Conservation (phyloP, 2,888 invertebrate genomes). For the Desoria tigrina region DNA sequence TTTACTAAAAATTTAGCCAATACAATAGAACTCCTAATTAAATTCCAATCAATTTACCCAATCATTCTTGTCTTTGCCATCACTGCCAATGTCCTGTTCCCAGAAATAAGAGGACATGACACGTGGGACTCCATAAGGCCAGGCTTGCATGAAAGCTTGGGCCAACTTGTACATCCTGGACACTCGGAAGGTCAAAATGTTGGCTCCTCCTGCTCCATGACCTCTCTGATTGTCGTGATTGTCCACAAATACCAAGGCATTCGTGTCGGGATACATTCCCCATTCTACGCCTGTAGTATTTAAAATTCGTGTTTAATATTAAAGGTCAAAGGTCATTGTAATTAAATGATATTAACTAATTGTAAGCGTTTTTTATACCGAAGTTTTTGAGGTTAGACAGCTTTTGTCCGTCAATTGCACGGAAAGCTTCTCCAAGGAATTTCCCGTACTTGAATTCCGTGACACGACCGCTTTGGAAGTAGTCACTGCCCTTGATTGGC, state of each 20-base stretch:
- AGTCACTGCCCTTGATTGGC: conserved; percentile 56
- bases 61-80: too few species aligned
- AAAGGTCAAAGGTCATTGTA: not conserved
- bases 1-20: too few species aligned
- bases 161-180: conserved; percentile 62
- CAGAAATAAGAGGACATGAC: conserved; percentile 63
- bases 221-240: conserved; percentile 83
- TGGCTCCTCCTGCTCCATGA: conserved; percentile 37
- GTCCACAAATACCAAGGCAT: conserved; percentile 72
- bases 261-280: conserved; percentile 65
- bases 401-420: conserved; percentile 56
- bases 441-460: conserved; percentile 64
- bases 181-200: conserved; percentile 50
- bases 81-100: too few species aligned
- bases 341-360: too few species aligned
- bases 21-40: too few species aligned
- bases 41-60: too few species aligned
- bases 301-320: not conserved
- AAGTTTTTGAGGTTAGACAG: conserved; percentile 22
- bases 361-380: too few species aligned
- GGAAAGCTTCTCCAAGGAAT: conserved; percentile 64
- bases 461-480: conserved; percentile 56
- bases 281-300: conserved; percentile 60
- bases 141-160: conserved; percentile 80
- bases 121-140: conserved; percentile 75